Base-by-base conservation (phyloP, 2,888 invertebrate genomes). In the Cephus sareptanus region DNA sequence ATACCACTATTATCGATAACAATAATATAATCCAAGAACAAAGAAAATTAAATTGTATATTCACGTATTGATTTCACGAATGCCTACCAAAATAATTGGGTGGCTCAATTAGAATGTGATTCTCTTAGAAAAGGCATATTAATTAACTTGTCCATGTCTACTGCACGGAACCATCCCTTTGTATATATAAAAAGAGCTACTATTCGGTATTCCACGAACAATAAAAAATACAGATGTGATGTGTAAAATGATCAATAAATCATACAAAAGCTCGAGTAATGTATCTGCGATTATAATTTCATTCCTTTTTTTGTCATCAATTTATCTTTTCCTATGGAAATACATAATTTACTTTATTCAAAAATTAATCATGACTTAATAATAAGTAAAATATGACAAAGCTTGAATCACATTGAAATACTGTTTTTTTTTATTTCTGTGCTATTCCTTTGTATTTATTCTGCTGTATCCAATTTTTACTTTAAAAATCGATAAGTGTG, bases 211-310 rank as follows among this genome's bases (percentile, higher is more conserved):
- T 84, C 83, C 87, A 81, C 23, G 56, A 56, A 56, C 56, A 56
- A 56, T 56, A 56, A 56, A 23, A 1, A 23, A 56, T 56, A 9
- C 23, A 80, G 78, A 85, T 86, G 81, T 87, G 85, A 84, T 83
- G 83, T 89, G 86, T 88, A 86, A 87, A 87, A 86, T 88, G 88
- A 81, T 83, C 77, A 81, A 83, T 83, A 83, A 83, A 83, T 76
- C 76, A 81, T 79, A 23, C 23, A 56, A 56, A 56, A 56, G 56
- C 37, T 70, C 35, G 56, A 23, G 9, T 23, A 15, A 23, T 56
- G 23, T 23, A 56, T 56, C 2, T 56, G 9, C 23, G 23, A 56
- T 56, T 56, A 56, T 56, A 23, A 56, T 56, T 56, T 56, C 4
- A 56, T 56, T 56, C 56, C 56, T 23, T 56, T 23, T 40, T 56